Evolutionary conservation across 2,888 invertebrate genomes (phyloP), one percentile per base, ranked within the genome.

Genomic region (Euzophera pinguis): DNA sequence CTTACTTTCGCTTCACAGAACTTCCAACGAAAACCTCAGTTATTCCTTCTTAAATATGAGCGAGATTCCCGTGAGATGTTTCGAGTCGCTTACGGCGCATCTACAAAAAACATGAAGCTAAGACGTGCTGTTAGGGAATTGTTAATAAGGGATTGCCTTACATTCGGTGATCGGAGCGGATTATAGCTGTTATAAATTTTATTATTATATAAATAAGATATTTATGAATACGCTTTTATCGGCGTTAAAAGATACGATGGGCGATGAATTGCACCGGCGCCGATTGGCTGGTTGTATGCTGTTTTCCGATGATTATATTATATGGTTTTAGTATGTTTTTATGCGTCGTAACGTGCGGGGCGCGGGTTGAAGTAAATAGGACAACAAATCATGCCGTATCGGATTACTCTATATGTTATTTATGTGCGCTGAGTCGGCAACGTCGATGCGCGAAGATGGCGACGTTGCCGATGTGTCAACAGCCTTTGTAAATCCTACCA

Each of bases 371-470:
- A 80, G 78, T 81, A 83, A 84, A 83, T 81, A 79, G 74, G 74
- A 67, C 77, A 77, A 87, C 86, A 87, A 85, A 87, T 87, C 87
- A 84, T 82, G 73, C 64, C 67, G 70, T 78, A 85, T 85, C 82
- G 81, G 86, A 86, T 88, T 84, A 83, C 76, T 73, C 78, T 73
- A 82, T 83, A 76, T 63, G 83, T 84, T 86, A 87, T 88, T 88
- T 87, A 88, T 86, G 78, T 75, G 68, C 65, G 79, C 78, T 76
- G 81, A 81, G 67, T 70, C 61, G 61, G 75, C 77, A 71, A 71
- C 69, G 68, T 50, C 3, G 65, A 69, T 43, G 48, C 52, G 12
- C n/a, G 55, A 60, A 56, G 16, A 47, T 0, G 27, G 59, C 61
- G 69, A 74, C 64, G 58, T 27, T 77, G 67, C 54, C 64, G 37